phyloP scores from a whole-genome alignment of 2,888 invertebrate species.

The Netelia melanura region DNA sequence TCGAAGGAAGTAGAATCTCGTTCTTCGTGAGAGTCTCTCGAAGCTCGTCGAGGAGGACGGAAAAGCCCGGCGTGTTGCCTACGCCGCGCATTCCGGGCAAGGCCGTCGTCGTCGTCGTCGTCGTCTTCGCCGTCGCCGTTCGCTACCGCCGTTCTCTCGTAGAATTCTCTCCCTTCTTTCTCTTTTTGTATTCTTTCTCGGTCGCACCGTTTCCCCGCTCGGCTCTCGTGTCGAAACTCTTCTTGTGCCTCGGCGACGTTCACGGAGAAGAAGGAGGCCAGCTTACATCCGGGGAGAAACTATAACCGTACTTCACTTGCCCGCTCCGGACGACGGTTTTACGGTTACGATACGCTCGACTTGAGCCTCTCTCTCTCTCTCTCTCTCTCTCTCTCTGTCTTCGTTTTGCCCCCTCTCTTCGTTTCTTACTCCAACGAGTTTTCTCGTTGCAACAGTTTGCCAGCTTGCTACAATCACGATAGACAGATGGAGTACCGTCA shows the following conservation, averaged over 20 bases:
- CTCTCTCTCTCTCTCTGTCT: slow-evolving; percentile 9
- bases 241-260: slow-evolving; percentile 36
- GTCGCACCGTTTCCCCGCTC: slow-evolving; percentile 1
- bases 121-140: not conserved
- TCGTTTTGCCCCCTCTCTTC: not conserved
- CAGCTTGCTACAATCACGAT: slow-evolving; percentile 20
- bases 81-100: slow-evolving; percentile 80
- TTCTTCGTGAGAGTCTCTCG: not conserved
- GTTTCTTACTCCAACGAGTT: slow-evolving; percentile 29
- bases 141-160: slow-evolving; percentile 10
- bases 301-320: slow-evolving; percentile 81
- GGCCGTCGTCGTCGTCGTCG: slow-evolving; percentile 76
- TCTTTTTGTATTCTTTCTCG: slow-evolving; percentile 11
- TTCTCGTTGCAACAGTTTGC: slow-evolving; percentile 54
- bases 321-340: slow-evolving; percentile 73
- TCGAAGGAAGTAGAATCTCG: slow-evolving; percentile 28
- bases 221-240: slow-evolving; percentile 49
- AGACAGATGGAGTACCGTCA: not conserved
- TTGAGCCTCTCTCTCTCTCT: slow-evolving; percentile 67
- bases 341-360: slow-evolving; percentile 78
- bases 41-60: slow-evolving; percentile 36
- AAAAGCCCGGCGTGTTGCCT: slow-evolving; percentile 39
- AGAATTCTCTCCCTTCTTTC: not conserved
- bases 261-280: slow-evolving; percentile 80
- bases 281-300: slow-evolving; percentile 83